Percentiles rank a stretch among this genome's conserved stretches.
Evolutionary conservation across 2,113 vertebrate genomes (phyloP).

Genomic region (Carettochelys insculpta): DNA sequence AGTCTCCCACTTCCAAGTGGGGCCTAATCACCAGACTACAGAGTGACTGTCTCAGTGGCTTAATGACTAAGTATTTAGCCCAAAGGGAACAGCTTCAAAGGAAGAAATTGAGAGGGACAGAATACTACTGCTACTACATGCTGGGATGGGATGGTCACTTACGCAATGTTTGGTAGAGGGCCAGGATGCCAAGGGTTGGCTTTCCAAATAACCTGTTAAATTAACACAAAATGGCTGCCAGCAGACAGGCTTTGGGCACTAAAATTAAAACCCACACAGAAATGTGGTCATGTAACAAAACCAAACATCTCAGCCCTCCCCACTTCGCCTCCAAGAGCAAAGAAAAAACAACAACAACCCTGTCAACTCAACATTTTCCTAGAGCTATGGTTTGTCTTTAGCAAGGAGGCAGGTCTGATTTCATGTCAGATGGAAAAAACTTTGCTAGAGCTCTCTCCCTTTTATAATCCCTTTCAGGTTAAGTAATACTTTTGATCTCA

Average conservation of each 20-base stretch:
- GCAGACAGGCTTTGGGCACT: background rate
- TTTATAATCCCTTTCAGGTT: slow-evolving; percentile 14
- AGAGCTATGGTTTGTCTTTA: background rate
- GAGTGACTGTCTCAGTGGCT: background rate
- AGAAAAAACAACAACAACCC: background rate
- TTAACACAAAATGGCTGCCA: background rate
- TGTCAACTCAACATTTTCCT: background rate
- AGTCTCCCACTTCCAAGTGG: background rate
- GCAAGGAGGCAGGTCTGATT: background rate
- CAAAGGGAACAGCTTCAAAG: background rate
- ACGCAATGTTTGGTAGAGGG: background rate
- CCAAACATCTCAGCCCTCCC: background rate
- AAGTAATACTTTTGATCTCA: background rate
- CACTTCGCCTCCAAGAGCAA: background rate
- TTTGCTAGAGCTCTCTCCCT: background rate
- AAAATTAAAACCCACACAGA: background rate
- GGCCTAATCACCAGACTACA: background rate
- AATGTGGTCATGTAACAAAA: background rate
- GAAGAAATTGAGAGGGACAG: background rate
- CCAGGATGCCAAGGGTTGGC: background rate
- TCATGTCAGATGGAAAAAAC: slow-evolving; percentile 10
- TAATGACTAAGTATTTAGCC: background rate
- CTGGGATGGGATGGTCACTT: background rate
- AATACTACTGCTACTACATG: background rate
- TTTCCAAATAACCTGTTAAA: background rate